Percentiles rank a stretch among this genome's conserved stretches.
phyloP scores from a whole-genome alignment of 1,140 invertebrate genomes.

The Ceratitis capitata region DNA sequence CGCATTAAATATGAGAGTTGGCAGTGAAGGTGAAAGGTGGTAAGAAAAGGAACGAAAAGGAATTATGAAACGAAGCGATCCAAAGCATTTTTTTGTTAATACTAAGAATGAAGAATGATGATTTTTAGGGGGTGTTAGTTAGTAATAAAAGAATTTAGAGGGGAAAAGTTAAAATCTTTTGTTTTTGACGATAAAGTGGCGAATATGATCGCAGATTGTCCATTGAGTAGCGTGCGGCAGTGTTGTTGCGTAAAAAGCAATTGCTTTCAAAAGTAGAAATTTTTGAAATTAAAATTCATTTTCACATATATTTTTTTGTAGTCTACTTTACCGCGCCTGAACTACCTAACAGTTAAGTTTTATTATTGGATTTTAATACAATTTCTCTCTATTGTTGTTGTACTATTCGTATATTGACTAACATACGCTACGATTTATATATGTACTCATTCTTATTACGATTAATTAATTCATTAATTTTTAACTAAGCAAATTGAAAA shows the following conservation, averaged over 20 bases:
- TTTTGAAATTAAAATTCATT: not conserved
- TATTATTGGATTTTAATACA: not conserved
- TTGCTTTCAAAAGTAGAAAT: not conserved
- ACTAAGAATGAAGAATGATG: not conserved
- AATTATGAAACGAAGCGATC: not conserved
- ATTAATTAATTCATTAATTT: constrained; percentile 15
- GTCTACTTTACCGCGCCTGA: not conserved
- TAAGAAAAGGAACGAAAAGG: not conserved
- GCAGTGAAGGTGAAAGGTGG: not conserved
- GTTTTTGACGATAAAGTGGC: not conserved
- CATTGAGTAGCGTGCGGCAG: constrained; percentile 10
- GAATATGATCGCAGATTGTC: not conserved
- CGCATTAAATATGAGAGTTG: constrained; percentile 50
- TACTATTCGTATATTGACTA: not conserved
- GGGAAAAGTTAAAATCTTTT: not conserved
- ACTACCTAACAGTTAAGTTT: not conserved
- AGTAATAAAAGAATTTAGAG: not conserved
- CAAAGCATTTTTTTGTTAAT: constrained; percentile 2
- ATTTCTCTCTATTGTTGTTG: not conserved
- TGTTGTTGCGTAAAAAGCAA: not conserved
- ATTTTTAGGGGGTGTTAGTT: not conserved
- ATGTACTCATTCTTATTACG: constrained; percentile 35
- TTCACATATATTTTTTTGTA: constrained; percentile 5
- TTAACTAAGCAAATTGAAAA: constrained; percentile 20
- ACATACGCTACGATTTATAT: constrained; percentile 1